Evolutionary conservation across 1,140 invertebrate species (phyloP).

Genomic region (Drosophila bocqueti): DNA sequence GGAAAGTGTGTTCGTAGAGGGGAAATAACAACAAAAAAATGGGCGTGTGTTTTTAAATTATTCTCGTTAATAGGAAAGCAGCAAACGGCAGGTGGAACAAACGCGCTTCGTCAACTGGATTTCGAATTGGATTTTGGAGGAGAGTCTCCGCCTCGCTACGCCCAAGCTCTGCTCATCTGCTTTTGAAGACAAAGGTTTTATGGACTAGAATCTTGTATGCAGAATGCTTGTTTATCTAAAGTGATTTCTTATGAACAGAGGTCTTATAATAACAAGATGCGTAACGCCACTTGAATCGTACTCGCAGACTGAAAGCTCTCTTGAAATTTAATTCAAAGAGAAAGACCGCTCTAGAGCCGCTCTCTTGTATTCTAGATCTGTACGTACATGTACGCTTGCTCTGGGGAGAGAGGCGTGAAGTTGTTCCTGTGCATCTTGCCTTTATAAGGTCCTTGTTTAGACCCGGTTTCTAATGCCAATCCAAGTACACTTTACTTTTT

Average conservation of each 20-base stretch:
- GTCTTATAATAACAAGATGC: background rate
- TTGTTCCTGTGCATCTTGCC: background rate
- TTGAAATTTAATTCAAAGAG: background rate
- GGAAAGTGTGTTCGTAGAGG: constrained; percentile 45
- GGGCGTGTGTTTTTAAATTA: constrained; percentile 10
- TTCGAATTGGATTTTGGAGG: constrained; percentile 6
- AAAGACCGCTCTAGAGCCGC: too few species aligned
- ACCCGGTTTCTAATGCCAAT: constrained; percentile 25
- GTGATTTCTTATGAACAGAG: background rate
- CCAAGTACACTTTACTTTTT: background rate
- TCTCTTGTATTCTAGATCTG: background rate
- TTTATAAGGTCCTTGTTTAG: background rate
- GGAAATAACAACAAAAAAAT: constrained; percentile 26
- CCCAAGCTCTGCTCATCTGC: constrained; percentile 37
- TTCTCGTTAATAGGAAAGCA: constrained; percentile 34
- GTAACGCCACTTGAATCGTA: background rate
- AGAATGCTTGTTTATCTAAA: constrained; percentile 49
- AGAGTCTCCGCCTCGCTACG: constrained; percentile 21
- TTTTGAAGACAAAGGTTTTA: constrained; percentile 60
- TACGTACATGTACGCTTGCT: background rate
- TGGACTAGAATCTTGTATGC: constrained; percentile 74
- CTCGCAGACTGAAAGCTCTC: background rate
- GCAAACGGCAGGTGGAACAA: constrained; percentile 46
- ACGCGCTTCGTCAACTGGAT: constrained; percentile 35
- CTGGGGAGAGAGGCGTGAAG: background rate